Percentiles rank a stretch among this genome's conserved stretches.
These are phyloP conservation scores for Talpa occidentalis DNA, from an alignment of 2,113 vertebrate species.

Conservation along the genomic window DNA sequence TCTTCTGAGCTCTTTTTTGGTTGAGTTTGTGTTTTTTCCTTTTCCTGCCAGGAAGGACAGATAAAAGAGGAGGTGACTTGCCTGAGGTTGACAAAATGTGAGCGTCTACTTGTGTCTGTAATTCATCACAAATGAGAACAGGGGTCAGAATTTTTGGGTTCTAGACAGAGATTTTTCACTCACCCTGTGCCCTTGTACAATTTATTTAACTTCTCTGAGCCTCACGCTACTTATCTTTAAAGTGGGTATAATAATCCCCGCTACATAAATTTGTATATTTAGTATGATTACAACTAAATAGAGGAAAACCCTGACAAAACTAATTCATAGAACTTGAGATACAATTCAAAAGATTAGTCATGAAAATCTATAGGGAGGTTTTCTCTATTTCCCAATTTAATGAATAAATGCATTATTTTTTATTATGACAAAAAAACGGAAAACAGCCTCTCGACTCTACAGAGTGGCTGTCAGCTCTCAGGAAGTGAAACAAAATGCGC, in stretches of 20 bases:
- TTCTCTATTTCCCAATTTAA: slow-evolving; percentile 40
- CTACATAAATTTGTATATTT: slow-evolving; percentile 11
- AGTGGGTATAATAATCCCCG: not conserved
- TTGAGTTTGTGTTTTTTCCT: not conserved
- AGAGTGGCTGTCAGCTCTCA: not conserved
- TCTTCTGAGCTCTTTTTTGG: not conserved
- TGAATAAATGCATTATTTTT: slow-evolving; percentile 28
- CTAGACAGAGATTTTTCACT: not conserved
- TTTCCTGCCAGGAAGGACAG: not conserved
- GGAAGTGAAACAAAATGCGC: not conserved
- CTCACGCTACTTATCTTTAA: slow-evolving; percentile 23
- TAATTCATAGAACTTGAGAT: not conserved
- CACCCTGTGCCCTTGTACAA: not conserved
- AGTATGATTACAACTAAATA: slow-evolving; percentile 7
- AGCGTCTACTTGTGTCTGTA: slow-evolving; percentile 10
- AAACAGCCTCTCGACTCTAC: not conserved
- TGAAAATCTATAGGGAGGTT: not conserved
- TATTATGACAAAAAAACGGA: slow-evolving; percentile 7
- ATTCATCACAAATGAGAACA: not conserved
- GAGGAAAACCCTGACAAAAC: not conserved
- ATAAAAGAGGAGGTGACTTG: not conserved
- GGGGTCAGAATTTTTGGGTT: not conserved
- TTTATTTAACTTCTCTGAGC: slow-evolving; percentile 10
- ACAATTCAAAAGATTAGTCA: not conserved
- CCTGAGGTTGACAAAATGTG: not conserved